Conservation (phyloP, 2,113 vertebrate species). For the Sakesphorus luctuosus region DNA sequence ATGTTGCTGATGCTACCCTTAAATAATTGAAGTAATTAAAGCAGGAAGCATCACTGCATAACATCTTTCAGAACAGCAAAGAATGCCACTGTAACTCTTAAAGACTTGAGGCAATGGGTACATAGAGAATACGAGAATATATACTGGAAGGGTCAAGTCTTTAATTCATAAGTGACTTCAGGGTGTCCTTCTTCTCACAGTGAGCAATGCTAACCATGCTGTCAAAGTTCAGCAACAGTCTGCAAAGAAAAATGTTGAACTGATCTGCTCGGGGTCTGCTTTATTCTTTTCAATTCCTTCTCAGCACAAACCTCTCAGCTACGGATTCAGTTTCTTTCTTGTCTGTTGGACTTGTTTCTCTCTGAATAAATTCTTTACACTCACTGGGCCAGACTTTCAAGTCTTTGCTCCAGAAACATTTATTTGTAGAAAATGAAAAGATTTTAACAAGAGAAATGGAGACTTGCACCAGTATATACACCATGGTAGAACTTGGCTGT, state of each 20-base stretch:
- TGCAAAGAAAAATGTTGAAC: neutral
- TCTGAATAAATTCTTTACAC: slow-evolving; percentile 26
- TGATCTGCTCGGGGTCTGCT: neutral
- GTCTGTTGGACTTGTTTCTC: slow-evolving; percentile 12
- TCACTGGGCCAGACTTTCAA: neutral
- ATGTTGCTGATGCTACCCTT: neutral
- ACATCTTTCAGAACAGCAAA: neutral
- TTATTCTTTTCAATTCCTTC: slow-evolving; percentile 48
- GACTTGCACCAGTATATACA: neutral
- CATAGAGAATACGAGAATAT: neutral
- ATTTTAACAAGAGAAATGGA: neutral
- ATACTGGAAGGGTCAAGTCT: slow-evolving; percentile 15
- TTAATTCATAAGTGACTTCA: slow-evolving; percentile 53
- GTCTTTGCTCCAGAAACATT: neutral
- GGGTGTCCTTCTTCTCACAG: slow-evolving; percentile 15
- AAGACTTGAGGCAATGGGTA: neutral
- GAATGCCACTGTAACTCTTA: neutral
- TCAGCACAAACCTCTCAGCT: neutral
- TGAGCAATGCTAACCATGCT: neutral
- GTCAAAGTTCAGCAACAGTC: slow-evolving; percentile 48
- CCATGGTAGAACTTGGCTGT: neutral
- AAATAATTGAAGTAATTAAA: slow-evolving; percentile 57
- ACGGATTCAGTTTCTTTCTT: slow-evolving; percentile 24
- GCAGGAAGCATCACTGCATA: neutral
- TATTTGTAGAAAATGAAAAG: neutral